Base-by-base conservation (phyloP, 2,113 vertebrate species). In the Cynopterus brachyotis region DNA sequence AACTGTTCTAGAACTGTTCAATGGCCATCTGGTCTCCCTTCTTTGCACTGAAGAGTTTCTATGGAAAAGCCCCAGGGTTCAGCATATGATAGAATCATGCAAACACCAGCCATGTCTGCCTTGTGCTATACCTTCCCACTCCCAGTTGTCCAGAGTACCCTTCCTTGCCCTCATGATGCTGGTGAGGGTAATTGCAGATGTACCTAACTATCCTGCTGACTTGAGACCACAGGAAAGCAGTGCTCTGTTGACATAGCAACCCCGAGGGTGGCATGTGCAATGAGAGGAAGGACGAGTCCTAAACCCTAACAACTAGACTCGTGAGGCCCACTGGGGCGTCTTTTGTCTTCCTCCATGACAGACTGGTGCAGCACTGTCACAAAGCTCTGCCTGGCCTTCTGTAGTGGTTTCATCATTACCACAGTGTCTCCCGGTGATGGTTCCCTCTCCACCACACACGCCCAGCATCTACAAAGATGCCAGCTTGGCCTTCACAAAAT, bases 11-110 rank as follows among this genome's bases (percentile, higher is more conserved):
- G 72, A 42, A 26, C 22, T 55, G 17, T 59, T 11, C 1, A 6
- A 30, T 69, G 62, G 55, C 84, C 73, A 83, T 80, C 60, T 9
- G 0, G 72, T 78, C 62, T 42, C 26, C 79, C 82, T 62, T 89
- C 37, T 96, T 91, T 93, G 66, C 81, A 47, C 96, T 94, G 59
- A 62, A 66, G 88, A 87, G 40, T 91, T 83, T 85, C 55, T 91
- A 20, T 26, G 88, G 93, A 96, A 91, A 97, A 82, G 96, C 96
- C 96, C 93, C 91, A 82, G 67, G 26, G 42, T 47, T 37, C 1
- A 1, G 24, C 47, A 37, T 2, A 10, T 72, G 17, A 0, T 47
- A 57, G 85, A 13, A 45, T 6, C 2, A 5, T 32, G 59, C 57
- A 37, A 11, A 37, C 35, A 12, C 76, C 64, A 76, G 92, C 84